Base-by-base conservation (phyloP, 37 sponge, comb jelly and placozoan genomes). In the Dysidea cf. avara region DNA sequence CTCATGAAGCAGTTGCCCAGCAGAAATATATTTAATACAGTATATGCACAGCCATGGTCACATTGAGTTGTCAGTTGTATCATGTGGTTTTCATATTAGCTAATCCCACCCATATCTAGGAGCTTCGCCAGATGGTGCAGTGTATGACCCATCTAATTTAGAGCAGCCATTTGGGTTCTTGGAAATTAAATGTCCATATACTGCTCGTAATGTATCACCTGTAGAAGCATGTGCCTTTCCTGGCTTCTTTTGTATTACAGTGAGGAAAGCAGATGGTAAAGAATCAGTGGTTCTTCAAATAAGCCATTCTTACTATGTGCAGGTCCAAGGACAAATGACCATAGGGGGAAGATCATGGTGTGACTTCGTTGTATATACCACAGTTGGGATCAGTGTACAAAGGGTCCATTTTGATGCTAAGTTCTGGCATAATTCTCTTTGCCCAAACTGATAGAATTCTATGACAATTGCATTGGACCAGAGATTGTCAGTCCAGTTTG, bases 401-500 rank as follows among this genome's bases (percentile, higher is more conserved):
- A 21, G 79, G 14, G 71, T 84, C 28, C 31, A 38, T 7, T 76
- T 65, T 77, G 78, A 71, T 55, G 13, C 25, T 9, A 46, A 64
- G 28, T 84, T 55, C 50, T 77, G 79, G 73, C 55, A 53, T 28
- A 29, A 51, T 13, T 38, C 52, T 26, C 71, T 75, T 16, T 52
- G 61, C 14, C 78, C 78, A 84, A 77, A 65, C 48, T 84, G 28
- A 56, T 38, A 29, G 32, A 48, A 56, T 85, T 85, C 59, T 86
- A 75, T 69, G 76, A 80, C 50, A 80, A 75, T 49, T 86, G 81
- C 61, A 25, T 86, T 47, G 75, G 54, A 4, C 86, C 86, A 39
- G 69, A 79, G 69, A 79, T 86, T 34, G 86, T 86, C 13, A 81
- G 81, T 30, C 80, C 86, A 21, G 33, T 80, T 17, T 76, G 78